A percentile compares a stretch with the other conserved stretches of the same genome.
Conservation (phyloP, 1,140 invertebrate genomes). For the Drosophila asahinai region DNA sequence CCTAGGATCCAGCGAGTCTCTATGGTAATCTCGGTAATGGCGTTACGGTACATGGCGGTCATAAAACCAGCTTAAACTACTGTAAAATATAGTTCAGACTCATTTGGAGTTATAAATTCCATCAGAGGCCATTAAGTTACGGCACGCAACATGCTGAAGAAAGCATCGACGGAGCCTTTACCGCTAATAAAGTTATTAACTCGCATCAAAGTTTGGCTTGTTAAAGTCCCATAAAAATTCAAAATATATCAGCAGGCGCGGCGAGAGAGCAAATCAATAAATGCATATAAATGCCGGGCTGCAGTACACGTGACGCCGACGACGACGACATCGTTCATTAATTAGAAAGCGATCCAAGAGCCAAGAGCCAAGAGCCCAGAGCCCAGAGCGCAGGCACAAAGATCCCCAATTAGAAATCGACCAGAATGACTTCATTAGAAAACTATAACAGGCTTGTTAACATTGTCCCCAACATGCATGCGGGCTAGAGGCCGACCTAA, state of each 20-base stretch:
- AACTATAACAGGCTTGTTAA: conserved; percentile 81
- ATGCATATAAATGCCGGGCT: conserved; percentile 71
- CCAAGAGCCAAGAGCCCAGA: conserved; percentile 11
- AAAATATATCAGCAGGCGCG: conserved; percentile 64
- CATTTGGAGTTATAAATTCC: conserved; percentile 76
- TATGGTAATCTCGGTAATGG: conserved; percentile 37
- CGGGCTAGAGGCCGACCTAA: conserved; percentile 32
- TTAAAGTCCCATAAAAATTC: conserved; percentile 79
- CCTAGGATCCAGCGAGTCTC: conserved; percentile 49
- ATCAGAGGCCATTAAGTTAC: conserved; percentile 57
- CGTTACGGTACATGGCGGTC: conserved; percentile 69
- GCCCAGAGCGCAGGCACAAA: background rate
- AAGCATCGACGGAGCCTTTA: conserved; percentile 33
- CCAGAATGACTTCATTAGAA: conserved; percentile 80
- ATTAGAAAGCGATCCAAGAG: conserved; percentile 66
- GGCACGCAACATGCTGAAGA: conserved; percentile 56
- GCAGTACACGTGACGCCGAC: conserved; percentile 30
- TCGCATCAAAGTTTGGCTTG: conserved; percentile 69
- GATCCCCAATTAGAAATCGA: conserved; percentile 73
- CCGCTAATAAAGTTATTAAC: conserved; percentile 79
- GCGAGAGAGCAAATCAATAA: conserved; percentile 56
- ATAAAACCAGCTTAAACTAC: conserved; percentile 73
- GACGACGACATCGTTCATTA: conserved; percentile 76
- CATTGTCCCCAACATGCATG: conserved; percentile 63
- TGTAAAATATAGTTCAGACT: conserved; percentile 80